Conservation (phyloP, 2,888 invertebrate genomes). For the Drosophila anceps region DNA sequence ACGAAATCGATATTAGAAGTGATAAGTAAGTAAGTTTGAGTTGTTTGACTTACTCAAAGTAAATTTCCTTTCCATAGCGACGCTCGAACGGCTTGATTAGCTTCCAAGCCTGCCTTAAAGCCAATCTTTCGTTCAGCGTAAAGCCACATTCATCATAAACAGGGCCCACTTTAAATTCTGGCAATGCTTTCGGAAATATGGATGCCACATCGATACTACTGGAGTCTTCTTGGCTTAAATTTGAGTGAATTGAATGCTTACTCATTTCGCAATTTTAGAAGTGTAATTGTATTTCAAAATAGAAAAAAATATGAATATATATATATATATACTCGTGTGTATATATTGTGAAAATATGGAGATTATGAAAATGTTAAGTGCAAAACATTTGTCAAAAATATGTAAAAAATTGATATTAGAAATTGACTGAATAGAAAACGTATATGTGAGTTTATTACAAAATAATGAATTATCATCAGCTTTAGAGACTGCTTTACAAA, state of each 20-base stretch:
- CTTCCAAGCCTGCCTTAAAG: constrained; percentile 69
- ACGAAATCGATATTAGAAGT: neutral
- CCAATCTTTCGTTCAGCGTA: constrained; percentile 60
- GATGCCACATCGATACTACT: constrained; percentile 6
- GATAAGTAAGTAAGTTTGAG: neutral
- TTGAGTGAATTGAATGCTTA: constrained; percentile 17
- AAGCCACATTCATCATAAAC: constrained; percentile 65
- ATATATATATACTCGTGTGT: neutral
- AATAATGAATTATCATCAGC: no score
- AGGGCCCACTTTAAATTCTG: constrained; percentile 39
- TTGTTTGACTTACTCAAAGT: constrained; percentile 44
- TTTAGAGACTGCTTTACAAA: neutral
- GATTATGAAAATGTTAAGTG: neutral
- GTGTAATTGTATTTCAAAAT: constrained; percentile 4
- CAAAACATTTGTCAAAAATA: neutral
- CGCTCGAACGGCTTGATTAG: constrained; percentile 54
- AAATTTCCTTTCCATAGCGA: constrained; percentile 52
- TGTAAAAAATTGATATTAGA: neutral
- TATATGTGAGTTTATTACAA: neutral
- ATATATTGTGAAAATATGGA: neutral
- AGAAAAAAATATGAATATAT: neutral
- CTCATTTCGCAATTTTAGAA: constrained; percentile 27
- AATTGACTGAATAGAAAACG: neutral
- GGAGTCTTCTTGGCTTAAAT: neutral
- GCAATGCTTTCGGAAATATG: constrained; percentile 79